phyloP scores from a whole-genome alignment of 1,140 invertebrate species.

The Platorchestia sp. region DNA sequence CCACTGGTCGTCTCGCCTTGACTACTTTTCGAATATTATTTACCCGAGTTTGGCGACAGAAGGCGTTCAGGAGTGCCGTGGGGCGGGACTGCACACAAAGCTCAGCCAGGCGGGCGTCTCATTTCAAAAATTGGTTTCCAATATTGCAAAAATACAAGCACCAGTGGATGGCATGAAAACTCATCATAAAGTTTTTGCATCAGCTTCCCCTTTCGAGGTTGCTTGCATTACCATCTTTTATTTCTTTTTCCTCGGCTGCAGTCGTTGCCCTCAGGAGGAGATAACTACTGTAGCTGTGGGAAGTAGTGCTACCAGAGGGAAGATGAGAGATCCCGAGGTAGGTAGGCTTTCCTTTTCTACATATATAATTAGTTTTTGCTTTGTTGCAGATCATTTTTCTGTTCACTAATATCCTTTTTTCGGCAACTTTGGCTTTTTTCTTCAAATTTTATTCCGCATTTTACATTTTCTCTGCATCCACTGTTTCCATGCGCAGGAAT shows the following conservation, averaged over 20 bases:
- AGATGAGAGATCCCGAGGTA: no score
- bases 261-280: no score
- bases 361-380: no score
- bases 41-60: background rate
- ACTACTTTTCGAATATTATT: background rate
- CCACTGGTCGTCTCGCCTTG: background rate
- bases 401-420: no score
- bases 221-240: background rate
- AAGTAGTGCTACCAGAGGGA: background rate
- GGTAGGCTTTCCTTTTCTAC: no score
- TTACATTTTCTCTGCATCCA: no score
- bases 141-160: constrained; percentile 4
- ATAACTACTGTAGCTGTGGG: no score
- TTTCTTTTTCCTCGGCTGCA: background rate
- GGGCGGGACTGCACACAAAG: background rate
- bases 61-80: background rate
- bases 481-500: no score
- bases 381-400: no score
- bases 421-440: no score
- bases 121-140: constrained; percentile 43
- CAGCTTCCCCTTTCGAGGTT: background rate
- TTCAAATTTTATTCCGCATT: no score
- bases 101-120: background rate
- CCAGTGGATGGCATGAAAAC: background rate
- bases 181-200: background rate